Base-by-base conservation (phyloP, 64 coral and sea anemone genomes). In the Cladopsammia gracilis region DNA sequence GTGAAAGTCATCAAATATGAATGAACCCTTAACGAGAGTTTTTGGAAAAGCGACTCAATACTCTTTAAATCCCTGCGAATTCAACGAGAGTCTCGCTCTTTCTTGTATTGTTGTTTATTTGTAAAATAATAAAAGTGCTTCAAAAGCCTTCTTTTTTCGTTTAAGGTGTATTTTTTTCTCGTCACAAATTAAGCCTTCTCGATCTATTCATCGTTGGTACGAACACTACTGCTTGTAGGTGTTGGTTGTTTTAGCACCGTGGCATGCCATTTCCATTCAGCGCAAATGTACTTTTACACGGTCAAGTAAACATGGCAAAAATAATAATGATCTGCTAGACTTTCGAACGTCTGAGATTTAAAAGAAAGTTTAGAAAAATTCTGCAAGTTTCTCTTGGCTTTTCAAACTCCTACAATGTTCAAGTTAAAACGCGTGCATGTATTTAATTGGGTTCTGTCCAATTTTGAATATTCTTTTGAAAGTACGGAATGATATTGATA, bases 1-100 rank as follows among this genome's bases (percentile, higher is more conserved):
- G 80, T 84, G 80, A 84, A 75, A 84, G 25, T 59, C 60, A 84
- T 84, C 46, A 84, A 84, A 67, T 48, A 68, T 84, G 42, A 52
- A 84, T 84, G 62, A 84, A 9, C 62, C 43, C 67, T 84, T 84
- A 13, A 84, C 80, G 68, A 84, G 80, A 68, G 61, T 67, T 84
- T 23, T 84, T 84, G 43, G 23, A 68, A 64, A 62, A 84, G 6
- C 15, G 34, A 45, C 34, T 82, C 64, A 82, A 82, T 82, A 61
- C 45, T 67, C 80, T 84, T 49, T 12, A 84, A 84, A 84, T 84
- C 67, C 80, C 46, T 49, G 16, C 46, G 46, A 67, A 49, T 84
- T 62, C 18, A 2, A 7, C 4, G 19, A 49, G 72, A 75, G 4
- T 18, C 15, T 20, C 9, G 20, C 62, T 51, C 13, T 49, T 23